Evolutionary conservation across 2,888 invertebrate species (phyloP).

Genomic region (Thyatira batis): DNA sequence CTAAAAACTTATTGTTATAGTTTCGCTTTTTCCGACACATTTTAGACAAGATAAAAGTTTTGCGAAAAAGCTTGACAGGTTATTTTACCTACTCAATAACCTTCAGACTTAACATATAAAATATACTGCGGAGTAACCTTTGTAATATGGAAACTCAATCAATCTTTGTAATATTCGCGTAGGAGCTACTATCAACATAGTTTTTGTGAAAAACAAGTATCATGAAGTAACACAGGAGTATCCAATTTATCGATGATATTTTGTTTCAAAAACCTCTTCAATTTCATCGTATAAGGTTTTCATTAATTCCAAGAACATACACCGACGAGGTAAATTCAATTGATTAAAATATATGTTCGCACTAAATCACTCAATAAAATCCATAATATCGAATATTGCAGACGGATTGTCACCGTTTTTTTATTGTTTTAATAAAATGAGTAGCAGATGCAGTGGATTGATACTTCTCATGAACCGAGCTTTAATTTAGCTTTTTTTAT

Average conservation of each 20-base stretch:
- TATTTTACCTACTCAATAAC: not conserved
- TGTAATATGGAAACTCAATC: constrained; percentile 1
- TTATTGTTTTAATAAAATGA: not conserved
- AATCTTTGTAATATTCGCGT: constrained; percentile 6
- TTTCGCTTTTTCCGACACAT: not conserved
- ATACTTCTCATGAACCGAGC: not conserved
- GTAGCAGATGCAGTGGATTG: not conserved
- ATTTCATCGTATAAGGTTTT: not conserved
- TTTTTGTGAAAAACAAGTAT: not conserved
- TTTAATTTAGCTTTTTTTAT: no score
- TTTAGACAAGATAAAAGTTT: not conserved
- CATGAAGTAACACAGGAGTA: not conserved
- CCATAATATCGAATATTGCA: not conserved
- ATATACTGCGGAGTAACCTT: not conserved
- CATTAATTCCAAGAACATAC: no score
- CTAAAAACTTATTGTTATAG: no score
- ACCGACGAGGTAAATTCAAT: not conserved
- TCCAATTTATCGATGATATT: not conserved
- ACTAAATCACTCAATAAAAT: not conserved
- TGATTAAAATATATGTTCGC: not conserved
- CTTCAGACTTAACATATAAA: not conserved
- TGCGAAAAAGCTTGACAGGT: not conserved
- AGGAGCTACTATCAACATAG: not conserved
- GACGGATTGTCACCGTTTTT: not conserved
- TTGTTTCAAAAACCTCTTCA: not conserved